Evolutionary conservation across 2,888 invertebrate species (phyloP).

Genomic region (Deilephila porcellus): DNA sequence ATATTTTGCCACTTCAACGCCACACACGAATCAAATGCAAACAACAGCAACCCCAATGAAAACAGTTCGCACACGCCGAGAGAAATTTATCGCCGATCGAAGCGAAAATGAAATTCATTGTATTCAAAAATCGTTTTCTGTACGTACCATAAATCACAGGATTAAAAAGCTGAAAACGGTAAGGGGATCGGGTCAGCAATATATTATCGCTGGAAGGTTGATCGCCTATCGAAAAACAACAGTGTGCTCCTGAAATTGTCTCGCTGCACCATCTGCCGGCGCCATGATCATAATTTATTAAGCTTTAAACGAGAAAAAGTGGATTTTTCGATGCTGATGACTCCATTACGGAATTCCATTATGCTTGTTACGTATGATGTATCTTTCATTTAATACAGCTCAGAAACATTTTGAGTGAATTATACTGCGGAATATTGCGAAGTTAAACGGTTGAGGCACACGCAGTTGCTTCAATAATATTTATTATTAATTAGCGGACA

Average conservation of each 20-base stretch:
- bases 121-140: conserved; percentile 61
- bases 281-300: conserved; percentile 36
- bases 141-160: conserved; percentile 61
- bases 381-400: neutral
- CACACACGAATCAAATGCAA: conserved; percentile 17
- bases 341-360: conserved; percentile 31
- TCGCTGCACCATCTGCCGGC: conserved; percentile 51
- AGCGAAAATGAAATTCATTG: conserved; percentile 54
- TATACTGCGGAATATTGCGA: too few species aligned
- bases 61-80: conserved; percentile 20
- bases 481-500: too few species aligned
- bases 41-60: conserved; percentile 31
- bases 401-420: too few species aligned
- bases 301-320: conserved; percentile 29
- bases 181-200: conserved; percentile 59
- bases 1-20: neutral
- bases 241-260: conserved; percentile 50
- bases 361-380: neutral
- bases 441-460: too few species aligned
- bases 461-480: too few species aligned
- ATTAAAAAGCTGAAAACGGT: conserved; percentile 66
- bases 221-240: conserved; percentile 53
- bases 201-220: conserved; percentile 59
- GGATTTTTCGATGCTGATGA: conserved; percentile 35
- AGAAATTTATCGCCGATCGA: conserved; percentile 43